A percentile compares a stretch with the other conserved stretches of the same genome.
Evolutionary conservation across 1,140 invertebrate genomes (phyloP).

Genomic region (Drosophila setifemur): DNA sequence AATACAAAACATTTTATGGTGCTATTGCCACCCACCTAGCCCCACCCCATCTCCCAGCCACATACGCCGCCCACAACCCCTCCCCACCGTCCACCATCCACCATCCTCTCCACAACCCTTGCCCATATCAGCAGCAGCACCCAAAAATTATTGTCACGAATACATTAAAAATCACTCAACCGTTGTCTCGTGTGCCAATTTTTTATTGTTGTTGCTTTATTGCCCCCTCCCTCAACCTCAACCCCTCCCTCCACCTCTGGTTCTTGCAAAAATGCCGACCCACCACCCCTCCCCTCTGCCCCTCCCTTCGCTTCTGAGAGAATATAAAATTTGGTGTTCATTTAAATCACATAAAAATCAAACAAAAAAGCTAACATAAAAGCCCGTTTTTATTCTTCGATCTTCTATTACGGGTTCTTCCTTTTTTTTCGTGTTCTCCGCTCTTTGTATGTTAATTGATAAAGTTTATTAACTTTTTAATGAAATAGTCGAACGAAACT

Average conservation of each 20-base stretch:
- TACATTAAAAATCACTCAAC: conserved; percentile 79
- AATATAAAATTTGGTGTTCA: conserved; percentile 49
- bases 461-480: conserved; percentile 51
- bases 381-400: conserved; percentile 23
- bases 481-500: conserved; percentile 27
- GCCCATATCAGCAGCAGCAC: conserved; percentile 44
- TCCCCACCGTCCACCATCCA: not conserved
- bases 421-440: conserved; percentile 11
- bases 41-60: not conserved
- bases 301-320: not conserved
- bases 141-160: conserved; percentile 72
- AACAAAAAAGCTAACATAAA: conserved; percentile 35
- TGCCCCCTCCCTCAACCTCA: not conserved
- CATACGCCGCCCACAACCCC: not conserved
- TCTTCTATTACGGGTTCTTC: conserved; percentile 31
- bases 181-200: conserved; percentile 73
- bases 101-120: not conserved
- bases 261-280: conserved; percentile 31
- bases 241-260: not conserved
- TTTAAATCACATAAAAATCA: conserved; percentile 71
- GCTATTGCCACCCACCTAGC: conserved; percentile 9
- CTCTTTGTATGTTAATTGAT: conserved; percentile 50
- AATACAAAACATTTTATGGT: conserved; percentile 65
- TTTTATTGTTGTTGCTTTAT: conserved; percentile 1
- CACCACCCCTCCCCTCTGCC: not conserved